Evolutionary conservation across 2,888 invertebrate genomes (phyloP).

Genomic region (Agonopterix heracliana): DNA sequence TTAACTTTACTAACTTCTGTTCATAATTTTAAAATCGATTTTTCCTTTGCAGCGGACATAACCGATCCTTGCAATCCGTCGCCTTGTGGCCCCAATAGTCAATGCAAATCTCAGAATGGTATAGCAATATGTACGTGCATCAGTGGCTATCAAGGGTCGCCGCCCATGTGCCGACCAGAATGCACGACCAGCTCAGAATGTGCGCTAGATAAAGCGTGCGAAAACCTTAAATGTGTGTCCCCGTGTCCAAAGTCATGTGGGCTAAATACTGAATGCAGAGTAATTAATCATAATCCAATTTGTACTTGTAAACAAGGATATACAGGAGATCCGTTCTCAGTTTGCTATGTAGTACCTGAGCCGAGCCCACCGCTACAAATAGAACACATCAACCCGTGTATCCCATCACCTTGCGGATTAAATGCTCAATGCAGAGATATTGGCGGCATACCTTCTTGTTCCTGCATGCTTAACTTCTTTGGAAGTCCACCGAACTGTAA

Average conservation of each 20-base stretch:
- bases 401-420: slow-evolving; percentile 86
- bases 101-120: slow-evolving; percentile 73
- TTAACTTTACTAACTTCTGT: neutral
- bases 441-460: slow-evolving; percentile 78
- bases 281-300: slow-evolving; percentile 83
- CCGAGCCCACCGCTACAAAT: slow-evolving; percentile 30
- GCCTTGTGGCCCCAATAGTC: slow-evolving; percentile 86
- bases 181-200: slow-evolving; percentile 82
- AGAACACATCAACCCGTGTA: slow-evolving; percentile 76
- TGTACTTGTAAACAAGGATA: slow-evolving; percentile 79
- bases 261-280: slow-evolving; percentile 80
- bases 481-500: slow-evolving; percentile 86
- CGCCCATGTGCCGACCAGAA: slow-evolving; percentile 82
- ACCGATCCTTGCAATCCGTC: slow-evolving; percentile 79
- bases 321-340: slow-evolving; percentile 80
- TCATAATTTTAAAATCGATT: neutral
- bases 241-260: slow-evolving; percentile 85
- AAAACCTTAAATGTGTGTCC: slow-evolving; percentile 82
- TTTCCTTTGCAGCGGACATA: slow-evolving; percentile 44
- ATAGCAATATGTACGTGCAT: slow-evolving; percentile 84
- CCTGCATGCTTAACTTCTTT: slow-evolving; percentile 79
- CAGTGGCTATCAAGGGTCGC: slow-evolving; percentile 79
- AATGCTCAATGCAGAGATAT: slow-evolving; percentile 79
- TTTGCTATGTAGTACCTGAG: slow-evolving; percentile 50
- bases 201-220: slow-evolving; percentile 78